A percentile compares a stretch with the other conserved stretches of the same genome.
phyloP scores from a whole-genome alignment of 2,113 vertebrate genomes.

The Empidonax alnorum region DNA sequence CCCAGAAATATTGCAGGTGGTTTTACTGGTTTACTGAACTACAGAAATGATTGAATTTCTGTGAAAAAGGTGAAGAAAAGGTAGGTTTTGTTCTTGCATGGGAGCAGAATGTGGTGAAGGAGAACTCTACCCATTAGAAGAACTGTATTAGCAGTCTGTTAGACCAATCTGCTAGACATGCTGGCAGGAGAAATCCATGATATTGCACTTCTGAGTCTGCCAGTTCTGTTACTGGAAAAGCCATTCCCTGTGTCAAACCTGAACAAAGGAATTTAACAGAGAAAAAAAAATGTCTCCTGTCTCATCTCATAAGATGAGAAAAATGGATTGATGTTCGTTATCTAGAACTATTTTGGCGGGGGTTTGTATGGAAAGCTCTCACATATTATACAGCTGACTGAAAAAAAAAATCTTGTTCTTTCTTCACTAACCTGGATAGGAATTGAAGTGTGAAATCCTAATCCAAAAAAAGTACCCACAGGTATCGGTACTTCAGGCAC shows the following conservation, averaged over 20 bases:
- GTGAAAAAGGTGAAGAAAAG: conserved; percentile 1
- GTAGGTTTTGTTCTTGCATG: background rate
- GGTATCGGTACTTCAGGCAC: background rate
- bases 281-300: background rate
- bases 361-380: background rate
- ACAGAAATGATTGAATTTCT: background rate
- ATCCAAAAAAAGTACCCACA: background rate
- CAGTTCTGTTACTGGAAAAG: background rate
- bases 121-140: background rate
- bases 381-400: background rate
- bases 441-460: background rate
- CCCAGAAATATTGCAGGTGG: conserved; percentile 1
- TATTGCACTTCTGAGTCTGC: background rate
- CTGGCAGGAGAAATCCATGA: background rate
- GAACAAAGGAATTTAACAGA: background rate
- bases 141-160: background rate
- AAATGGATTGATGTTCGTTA: background rate
- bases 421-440: background rate
- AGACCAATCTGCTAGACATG: background rate
- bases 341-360: background rate
- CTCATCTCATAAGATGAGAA: background rate
- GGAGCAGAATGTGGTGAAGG: background rate
- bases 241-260: background rate
- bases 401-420: background rate
- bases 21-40: background rate